These are phyloP conservation scores for Aphidoletes aphidimyza DNA, from an alignment of 2,888 invertebrate species.

Conservation along the genomic window DNA sequence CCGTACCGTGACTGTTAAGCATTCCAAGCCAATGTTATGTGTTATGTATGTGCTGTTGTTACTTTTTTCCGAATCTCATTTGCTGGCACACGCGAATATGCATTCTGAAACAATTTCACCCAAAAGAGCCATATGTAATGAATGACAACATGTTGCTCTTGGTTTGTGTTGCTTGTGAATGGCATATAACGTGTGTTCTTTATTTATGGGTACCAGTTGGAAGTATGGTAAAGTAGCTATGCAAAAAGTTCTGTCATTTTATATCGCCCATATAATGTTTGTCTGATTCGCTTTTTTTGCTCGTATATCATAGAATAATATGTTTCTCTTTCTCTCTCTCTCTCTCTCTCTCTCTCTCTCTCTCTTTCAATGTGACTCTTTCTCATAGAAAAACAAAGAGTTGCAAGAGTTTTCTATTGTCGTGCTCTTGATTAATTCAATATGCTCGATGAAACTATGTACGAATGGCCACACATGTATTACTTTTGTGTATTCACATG, in stretches of 20 bases:
- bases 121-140: background rate
- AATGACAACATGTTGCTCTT: slow-evolving; percentile 40
- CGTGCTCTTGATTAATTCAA: too few relatives aligned
- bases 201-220: slow-evolving; percentile 24
- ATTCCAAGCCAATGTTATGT: background rate
- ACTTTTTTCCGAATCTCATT: background rate
- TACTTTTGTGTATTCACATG: background rate
- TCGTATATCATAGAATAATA: too few relatives aligned
- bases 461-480: background rate
- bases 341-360: too few relatives aligned
- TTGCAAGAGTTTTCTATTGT: too few relatives aligned
- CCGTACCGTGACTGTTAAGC: slow-evolving; percentile 24
- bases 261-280: too few relatives aligned
- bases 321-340: too few relatives aligned
- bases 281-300: too few relatives aligned
- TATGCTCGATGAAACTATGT: background rate
- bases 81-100: slow-evolving; percentile 12
- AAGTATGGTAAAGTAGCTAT: too few relatives aligned
- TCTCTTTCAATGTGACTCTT: too few relatives aligned
- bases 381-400: too few relatives aligned
- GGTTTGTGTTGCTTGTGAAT: background rate
- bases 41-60: background rate
- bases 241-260: too few relatives aligned
- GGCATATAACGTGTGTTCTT: background rate
- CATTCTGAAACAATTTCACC: too few relatives aligned